A percentile compares a stretch with the other conserved stretches of the same genome.
phyloP scores from a whole-genome alignment of 2,888 invertebrate genomes.

The Gryllus longicercus region DNA sequence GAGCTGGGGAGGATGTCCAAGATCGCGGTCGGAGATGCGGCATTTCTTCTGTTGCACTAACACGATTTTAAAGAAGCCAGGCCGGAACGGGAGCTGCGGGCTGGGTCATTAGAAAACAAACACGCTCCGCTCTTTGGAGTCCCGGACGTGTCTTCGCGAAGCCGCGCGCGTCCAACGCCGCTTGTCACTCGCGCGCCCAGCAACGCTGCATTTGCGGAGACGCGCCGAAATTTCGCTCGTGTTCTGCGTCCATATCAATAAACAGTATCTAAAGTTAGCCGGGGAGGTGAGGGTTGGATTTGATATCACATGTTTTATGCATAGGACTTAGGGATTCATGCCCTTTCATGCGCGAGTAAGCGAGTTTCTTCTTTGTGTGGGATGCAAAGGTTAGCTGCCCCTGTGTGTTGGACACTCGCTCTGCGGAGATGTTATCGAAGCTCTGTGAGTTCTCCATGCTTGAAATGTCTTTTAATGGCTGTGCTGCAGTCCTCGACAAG shows the following conservation, averaged over 20 bases:
- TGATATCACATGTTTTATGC: background rate
- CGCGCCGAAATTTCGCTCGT: background rate
- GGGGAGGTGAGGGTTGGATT: background rate
- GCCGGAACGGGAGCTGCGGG: too few relatives aligned
- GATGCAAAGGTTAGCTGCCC: background rate
- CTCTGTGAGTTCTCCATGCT: background rate
- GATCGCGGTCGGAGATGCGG: too few relatives aligned
- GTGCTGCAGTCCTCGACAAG: constrained; percentile 8
- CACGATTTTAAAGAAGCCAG: too few relatives aligned
- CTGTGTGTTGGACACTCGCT: background rate
- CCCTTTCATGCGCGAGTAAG: background rate
- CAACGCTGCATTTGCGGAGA: background rate
- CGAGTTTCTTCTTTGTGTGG: background rate
- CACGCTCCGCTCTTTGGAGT: too few relatives aligned
- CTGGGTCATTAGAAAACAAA: too few relatives aligned
- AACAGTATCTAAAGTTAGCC: background rate
- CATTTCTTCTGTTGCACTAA: too few relatives aligned
- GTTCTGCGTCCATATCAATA: background rate
- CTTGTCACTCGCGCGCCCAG: too few relatives aligned
- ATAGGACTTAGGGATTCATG: constrained; percentile 9
- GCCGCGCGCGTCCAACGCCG: too few relatives aligned
- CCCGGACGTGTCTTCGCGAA: too few relatives aligned
- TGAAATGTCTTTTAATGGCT: constrained; percentile 17
- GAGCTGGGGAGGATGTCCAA: too few relatives aligned
- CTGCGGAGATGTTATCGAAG: background rate